phyloP scores from a whole-genome alignment of 2,888 invertebrate genomes.

The Hirtodrosophila confusa region DNA sequence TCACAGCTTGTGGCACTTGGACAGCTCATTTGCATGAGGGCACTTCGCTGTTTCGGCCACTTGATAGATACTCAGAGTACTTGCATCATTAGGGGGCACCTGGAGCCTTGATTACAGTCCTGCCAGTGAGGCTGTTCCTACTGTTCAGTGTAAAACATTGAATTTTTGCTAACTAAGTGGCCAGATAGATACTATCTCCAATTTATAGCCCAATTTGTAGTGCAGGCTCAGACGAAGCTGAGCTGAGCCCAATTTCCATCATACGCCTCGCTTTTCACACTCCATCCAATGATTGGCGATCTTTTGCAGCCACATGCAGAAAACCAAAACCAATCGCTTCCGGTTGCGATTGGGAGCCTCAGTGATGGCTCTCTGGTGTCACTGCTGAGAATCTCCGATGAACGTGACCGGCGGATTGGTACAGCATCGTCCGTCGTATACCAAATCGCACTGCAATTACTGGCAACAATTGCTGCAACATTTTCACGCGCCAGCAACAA shows the following conservation, averaged over 20 bases:
- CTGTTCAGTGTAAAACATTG: no score
- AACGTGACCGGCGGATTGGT: constrained; percentile 60
- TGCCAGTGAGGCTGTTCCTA: no score
- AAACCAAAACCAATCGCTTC: constrained; percentile 44
- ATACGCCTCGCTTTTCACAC: constrained; percentile 59
- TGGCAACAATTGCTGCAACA: constrained; percentile 42
- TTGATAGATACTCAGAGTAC: constrained; percentile 2
- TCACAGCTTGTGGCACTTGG: constrained; percentile 32
- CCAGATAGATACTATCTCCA: neutral
- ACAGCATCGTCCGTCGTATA: constrained; percentile 4
- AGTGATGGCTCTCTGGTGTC: constrained; percentile 34
- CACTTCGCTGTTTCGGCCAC: neutral
- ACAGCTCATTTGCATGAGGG: constrained; percentile 37
- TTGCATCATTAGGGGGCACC: constrained; percentile 1
- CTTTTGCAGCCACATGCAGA: constrained; percentile 23
- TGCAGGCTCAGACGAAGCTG: constrained; percentile 2
- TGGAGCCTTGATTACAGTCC: constrained; percentile 14
- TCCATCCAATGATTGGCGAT: constrained; percentile 38
- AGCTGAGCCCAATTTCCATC: constrained; percentile 42
- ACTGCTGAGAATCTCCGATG: constrained; percentile 53
- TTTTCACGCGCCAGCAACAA: constrained; percentile 55
- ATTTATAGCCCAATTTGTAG: no score
- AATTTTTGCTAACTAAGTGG: no score
- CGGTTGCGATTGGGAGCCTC: constrained; percentile 22
- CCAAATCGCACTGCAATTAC: constrained; percentile 28